Base-by-base conservation (phyloP, 2,113 vertebrate genomes). In the Grantiella picta region DNA sequence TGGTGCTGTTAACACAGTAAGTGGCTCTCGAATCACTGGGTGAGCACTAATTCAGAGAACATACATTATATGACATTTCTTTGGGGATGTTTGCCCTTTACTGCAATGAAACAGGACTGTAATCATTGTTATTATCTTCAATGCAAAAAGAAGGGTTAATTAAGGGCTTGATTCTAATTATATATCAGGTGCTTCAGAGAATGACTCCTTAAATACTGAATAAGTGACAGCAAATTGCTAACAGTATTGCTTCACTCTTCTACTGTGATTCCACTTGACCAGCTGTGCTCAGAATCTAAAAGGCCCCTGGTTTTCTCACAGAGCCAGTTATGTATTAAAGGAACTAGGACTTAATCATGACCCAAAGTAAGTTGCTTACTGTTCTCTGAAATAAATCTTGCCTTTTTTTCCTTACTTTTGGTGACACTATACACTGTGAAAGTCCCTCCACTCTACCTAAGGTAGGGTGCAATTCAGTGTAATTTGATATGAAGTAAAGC, bases 81-180 rank as follows among this genome's bases (percentile, higher is more conserved):
- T 75, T 70, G 33, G 12, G 35, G 20, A 45, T 73, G 61, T 86
- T 88, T 94, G 25, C 14, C 31, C 15, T 75, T 90, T 71, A 52
- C 54, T 80, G 21, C 27, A 92, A 76, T 44, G 61, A 79, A 94
- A 84, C 15, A 56, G 71, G 18, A 50, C 17, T 54, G 24, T 49
- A 90, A 90, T 84, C 4, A 59, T 63, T 75, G 28, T 38, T 75
- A 72, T 71, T 69, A n/a, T 69, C 27, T 54, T 88, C 90, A 56
- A 82, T 60, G 21, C 8, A 63, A 36, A 66, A 54, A 75, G n/a
- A 82, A 71, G 38, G 28, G 47, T 82, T 59, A 90, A 66, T 86
- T 72, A 88, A 29, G n/a, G 36, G 7, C 7, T 86, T 89, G n/a
- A 72, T 56, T 44, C 24, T 85, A 85, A 71, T 75, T 88, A 56